Percentiles rank a stretch among this genome's conserved stretches.
Evolutionary conservation across 2,113 vertebrate genomes (phyloP).

Genomic region (Carassius auratus): DNA sequence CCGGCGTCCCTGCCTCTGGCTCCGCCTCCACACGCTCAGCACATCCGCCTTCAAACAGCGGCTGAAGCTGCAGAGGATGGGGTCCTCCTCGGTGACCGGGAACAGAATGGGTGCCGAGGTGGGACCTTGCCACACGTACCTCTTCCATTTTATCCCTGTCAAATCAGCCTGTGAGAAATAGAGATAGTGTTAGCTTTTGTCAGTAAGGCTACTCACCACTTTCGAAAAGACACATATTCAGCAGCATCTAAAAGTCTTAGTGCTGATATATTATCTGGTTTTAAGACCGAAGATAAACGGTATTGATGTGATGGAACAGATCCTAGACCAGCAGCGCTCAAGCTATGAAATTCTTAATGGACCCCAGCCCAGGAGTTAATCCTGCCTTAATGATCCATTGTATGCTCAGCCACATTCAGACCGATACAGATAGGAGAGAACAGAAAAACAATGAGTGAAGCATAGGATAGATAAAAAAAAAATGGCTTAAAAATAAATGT

Average conservation of each 20-base stretch:
- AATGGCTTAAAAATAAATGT: not conserved
- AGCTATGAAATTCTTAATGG: slow-evolving; percentile 32
- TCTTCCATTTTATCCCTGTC: slow-evolving; percentile 98
- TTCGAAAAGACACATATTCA: slow-evolving; percentile 38
- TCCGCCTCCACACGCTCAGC: slow-evolving; percentile 92
- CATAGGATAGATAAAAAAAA: not conserved
- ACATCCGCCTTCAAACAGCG: slow-evolving; percentile 95
- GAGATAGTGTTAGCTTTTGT: slow-evolving; percentile 11
- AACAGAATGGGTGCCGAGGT: slow-evolving; percentile 96
- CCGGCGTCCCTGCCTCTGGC: slow-evolving; percentile 90
- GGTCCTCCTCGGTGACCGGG: slow-evolving; percentile 96
- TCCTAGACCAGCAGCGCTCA: not conserved
- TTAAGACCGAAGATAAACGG: slow-evolving; percentile 29
- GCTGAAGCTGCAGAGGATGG: slow-evolving; percentile 97
- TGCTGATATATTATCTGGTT: slow-evolving; percentile 36
- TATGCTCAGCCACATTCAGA: slow-evolving; percentile 34
- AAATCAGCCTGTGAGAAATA: slow-evolving; percentile 85
- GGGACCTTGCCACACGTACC: slow-evolving; percentile 95
- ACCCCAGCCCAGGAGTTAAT: slow-evolving; percentile 59
- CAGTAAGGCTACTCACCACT: slow-evolving; percentile 54
- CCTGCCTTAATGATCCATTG: slow-evolving; percentile 61
- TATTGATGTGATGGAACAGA: slow-evolving; percentile 19
- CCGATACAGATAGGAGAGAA: slow-evolving; percentile 23
- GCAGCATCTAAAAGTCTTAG: slow-evolving; percentile 15
- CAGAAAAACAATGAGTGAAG: not conserved